Percentiles rank a stretch among this genome's conserved stretches.
Evolutionary conservation across 2,797 vertebrate genomes (phyloP).

Genomic region (Mastacembelus armatus): DNA sequence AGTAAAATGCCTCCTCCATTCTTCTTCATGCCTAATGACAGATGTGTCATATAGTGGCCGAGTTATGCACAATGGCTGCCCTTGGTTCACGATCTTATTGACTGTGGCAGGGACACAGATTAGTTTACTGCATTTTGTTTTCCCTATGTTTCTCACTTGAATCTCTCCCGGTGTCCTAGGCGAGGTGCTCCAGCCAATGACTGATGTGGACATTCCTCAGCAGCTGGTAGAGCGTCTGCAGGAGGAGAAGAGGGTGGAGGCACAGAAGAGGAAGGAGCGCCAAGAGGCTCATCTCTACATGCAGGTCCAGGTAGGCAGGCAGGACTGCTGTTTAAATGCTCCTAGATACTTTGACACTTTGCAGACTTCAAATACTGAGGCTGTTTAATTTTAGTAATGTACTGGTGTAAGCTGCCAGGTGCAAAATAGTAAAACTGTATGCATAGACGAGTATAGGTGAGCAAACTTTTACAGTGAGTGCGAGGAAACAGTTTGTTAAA

Average conservation of each 20-base stretch:
- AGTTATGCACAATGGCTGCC: background rate
- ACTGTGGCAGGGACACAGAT: background rate
- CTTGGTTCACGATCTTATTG: no score
- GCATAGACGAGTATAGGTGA: background rate
- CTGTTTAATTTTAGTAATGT: background rate
- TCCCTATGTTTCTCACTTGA: background rate
- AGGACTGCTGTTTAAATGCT: background rate
- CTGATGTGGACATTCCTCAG: conserved; percentile 97
- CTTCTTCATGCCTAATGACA: background rate
- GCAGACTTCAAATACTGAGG: background rate
- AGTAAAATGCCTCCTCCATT: conserved; percentile 55
- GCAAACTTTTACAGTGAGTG: background rate
- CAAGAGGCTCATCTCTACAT: conserved; percentile 99
- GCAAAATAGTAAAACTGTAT: background rate
- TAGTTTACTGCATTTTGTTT: background rate
- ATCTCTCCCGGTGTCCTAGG: conserved; percentile 76
- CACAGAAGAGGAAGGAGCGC: conserved; percentile 98
- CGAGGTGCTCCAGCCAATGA: conserved; percentile 95
- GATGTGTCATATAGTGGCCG: background rate
- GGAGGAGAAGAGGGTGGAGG: conserved; percentile 98
- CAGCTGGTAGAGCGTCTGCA: conserved; percentile 97
- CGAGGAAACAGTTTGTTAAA: conserved; percentile 12
- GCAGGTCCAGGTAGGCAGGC: conserved; percentile 85
- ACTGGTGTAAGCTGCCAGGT: background rate
- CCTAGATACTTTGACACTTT: background rate